phyloP scores from a whole-genome alignment of 2,888 invertebrate species.

The Linnaemya tessellans region DNA sequence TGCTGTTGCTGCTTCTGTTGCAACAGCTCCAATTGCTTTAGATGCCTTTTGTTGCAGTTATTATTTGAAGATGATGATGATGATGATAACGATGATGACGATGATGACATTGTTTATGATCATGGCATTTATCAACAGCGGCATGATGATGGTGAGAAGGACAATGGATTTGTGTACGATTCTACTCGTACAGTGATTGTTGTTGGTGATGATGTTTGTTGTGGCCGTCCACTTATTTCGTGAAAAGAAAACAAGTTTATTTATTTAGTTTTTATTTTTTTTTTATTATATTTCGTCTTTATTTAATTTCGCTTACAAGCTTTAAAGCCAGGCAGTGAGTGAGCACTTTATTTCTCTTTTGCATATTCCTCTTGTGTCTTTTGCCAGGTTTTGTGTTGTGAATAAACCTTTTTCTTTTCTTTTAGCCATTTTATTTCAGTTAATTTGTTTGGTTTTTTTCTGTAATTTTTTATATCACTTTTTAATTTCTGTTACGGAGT shows the following conservation, averaged over 20 bases:
- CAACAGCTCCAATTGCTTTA: conserved; percentile 14
- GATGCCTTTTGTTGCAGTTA: conserved; percentile 30
- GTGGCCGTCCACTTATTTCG: conserved; percentile 31
- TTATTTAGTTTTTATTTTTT: conserved; percentile 14
- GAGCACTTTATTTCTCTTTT: conserved; percentile 20
- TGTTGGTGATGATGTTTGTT: conserved; percentile 10
- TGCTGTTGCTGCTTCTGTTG: background rate
- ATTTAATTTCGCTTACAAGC: conserved; percentile 48
- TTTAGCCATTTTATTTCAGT: conserved; percentile 35
- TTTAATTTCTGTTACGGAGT: conserved; percentile 20
- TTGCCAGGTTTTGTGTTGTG: conserved; percentile 12
- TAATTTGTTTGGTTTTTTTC: background rate
- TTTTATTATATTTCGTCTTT: background rate
- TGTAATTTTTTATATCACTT: background rate
- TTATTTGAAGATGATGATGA: conserved; percentile 52
- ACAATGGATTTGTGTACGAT: conserved; percentile 31
- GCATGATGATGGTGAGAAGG: conserved; percentile 35
- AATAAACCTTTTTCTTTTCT: conserved; percentile 19
- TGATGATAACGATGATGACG: conserved; percentile 43
- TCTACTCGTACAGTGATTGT: background rate
- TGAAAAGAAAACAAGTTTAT: conserved; percentile 61
- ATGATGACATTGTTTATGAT: conserved; percentile 58
- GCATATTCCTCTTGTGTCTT: conserved; percentile 3
- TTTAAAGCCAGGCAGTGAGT: conserved; percentile 34
- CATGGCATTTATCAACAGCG: conserved; percentile 36